Evolutionary conservation across 2,113 vertebrate species (phyloP), one percentile per base, ranked within the genome.

Genomic region (Notarius quadriscutis): DNA sequence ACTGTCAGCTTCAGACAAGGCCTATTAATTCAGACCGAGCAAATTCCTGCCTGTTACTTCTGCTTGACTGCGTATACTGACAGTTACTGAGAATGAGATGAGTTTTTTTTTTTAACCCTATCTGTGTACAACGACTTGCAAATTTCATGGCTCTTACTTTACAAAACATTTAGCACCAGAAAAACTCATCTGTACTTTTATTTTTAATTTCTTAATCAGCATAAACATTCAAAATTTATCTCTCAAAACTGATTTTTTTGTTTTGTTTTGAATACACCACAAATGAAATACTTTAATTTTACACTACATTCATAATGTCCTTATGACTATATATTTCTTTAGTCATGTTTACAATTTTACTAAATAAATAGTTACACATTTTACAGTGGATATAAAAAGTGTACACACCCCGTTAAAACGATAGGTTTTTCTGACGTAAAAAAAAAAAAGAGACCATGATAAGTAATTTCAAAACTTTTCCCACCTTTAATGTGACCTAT

Each of bases 21-120:
- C 82, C 89, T 79, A 89, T 94, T 93, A 90, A 94, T 92, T 91
- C 88, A 89, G 90, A 88, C 89, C 58, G 87, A 83, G 27, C 91
- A 91, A 93, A 93, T 92, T 93, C 85, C 84, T 79, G 79, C 90
- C 74, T 87, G 89, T 94, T 91, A 92, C 80, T 79, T 93, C 91
- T 90, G 77, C 92, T 89, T 88, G 62, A 84, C 51, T 72, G 87
- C 89, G 90, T 89, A 50, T 86, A 65, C 80, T 87, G 88, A 71
- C 71, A 34, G 50, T n/a, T 41, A 75, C 53, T 81, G 22, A 86
- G 67, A 12, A 81, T 48, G 27, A 11, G 18, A 53, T 53, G 6
- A 79, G 14, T 2, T 30, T 20, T 18, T 58, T 57, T 71, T 57
- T 71, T 57, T 57, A 30, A 18, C 51, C 15, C 22, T 30, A 20